Evolutionary conservation across 2,888 invertebrate species (phyloP).

Genomic region (Noctua pronuba): DNA sequence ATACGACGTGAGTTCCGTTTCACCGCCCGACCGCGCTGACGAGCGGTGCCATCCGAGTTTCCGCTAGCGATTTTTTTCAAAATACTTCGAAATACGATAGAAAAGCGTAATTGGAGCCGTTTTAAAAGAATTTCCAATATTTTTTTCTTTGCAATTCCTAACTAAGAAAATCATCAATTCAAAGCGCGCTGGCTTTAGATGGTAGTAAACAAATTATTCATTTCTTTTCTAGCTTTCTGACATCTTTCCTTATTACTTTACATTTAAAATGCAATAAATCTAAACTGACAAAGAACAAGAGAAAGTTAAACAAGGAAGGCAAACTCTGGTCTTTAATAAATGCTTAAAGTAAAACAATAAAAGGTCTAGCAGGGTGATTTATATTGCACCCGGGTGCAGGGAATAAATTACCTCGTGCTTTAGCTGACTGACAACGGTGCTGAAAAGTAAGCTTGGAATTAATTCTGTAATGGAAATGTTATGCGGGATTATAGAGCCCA

Average conservation of each 20-base stretch:
- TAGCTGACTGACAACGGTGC: constrained; percentile 15
- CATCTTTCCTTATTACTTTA: not conserved
- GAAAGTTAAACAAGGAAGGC: constrained; percentile 35
- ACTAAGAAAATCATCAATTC: not conserved
- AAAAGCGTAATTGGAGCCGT: no score
- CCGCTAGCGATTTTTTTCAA: no score
- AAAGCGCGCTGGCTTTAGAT: no score
- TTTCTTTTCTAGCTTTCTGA: no score
- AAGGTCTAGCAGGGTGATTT: constrained; percentile 50
- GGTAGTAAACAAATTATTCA: no score
- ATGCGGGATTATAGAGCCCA: not conserved
- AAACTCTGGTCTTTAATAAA: constrained; percentile 41
- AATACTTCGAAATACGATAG: no score
- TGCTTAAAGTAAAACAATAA: constrained; percentile 37
- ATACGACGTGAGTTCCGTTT: no score
- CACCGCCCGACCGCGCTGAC: no score
- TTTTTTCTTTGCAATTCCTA: no score
- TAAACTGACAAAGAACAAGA: constrained; percentile 20
- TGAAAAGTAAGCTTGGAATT: constrained; percentile 26
- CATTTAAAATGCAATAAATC: constrained; percentile 30
- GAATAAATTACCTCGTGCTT: constrained; percentile 55
- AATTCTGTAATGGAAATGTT: constrained; percentile 15
- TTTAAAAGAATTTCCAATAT: not conserved
- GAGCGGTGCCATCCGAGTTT: no score
- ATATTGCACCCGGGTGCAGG: constrained; percentile 59